Evolutionary conservation across 2,113 vertebrate species (phyloP).

Genomic region (Lycaon pictus): DNA sequence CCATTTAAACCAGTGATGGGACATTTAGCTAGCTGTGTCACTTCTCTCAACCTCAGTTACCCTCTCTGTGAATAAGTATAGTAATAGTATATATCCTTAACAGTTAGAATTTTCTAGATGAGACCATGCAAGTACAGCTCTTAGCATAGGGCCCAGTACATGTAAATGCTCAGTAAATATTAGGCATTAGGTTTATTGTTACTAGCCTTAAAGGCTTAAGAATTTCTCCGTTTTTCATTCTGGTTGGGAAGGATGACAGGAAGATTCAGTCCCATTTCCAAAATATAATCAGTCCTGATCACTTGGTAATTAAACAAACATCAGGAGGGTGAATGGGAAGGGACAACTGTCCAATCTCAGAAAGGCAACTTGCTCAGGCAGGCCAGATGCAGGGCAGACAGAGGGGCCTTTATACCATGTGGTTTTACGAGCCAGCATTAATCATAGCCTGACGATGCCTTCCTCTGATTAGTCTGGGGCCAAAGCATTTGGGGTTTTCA

Average conservation of each 20-base stretch:
- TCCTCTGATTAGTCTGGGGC: not conserved
- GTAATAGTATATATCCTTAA: not conserved
- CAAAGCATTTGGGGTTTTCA: not conserved
- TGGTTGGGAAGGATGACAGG: not conserved
- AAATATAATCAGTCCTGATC: not conserved
- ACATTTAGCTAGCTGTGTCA: not conserved
- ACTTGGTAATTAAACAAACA: not conserved
- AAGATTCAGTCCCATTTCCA: not conserved
- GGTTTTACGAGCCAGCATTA: constrained; percentile 24
- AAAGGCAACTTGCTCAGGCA: not conserved
- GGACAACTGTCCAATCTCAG: not conserved
- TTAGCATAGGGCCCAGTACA: not conserved
- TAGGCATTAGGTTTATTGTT: not conserved
- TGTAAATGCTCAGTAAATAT: not conserved
- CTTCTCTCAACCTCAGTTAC: not conserved
- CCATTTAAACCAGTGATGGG: not conserved
- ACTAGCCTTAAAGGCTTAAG: not conserved
- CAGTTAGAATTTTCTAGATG: not conserved
- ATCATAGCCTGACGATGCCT: not conserved
- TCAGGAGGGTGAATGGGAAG: not conserved
- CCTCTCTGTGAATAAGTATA: not conserved
- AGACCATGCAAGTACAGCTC: not conserved
- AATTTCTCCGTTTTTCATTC: not conserved
- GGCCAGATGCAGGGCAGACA: not conserved
- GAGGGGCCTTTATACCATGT: not conserved